Base-by-base conservation (phyloP, 2,113 vertebrate species). In the Mormyrus lacerda region DNA sequence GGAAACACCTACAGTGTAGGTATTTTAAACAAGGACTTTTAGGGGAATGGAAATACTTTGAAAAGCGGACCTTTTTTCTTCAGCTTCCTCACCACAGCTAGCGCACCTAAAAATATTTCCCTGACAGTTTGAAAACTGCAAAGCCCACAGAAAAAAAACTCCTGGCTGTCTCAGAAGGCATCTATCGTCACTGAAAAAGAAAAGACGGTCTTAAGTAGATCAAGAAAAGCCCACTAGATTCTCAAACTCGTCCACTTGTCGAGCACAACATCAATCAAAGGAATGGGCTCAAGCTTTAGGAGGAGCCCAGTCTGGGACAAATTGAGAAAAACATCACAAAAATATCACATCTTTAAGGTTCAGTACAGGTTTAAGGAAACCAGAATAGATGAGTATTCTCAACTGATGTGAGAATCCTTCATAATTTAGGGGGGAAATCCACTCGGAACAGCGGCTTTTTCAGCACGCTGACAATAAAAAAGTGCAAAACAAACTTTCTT, bases 21-120 rank as follows among this genome's bases (percentile, higher is more conserved):
- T 91, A 92, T 85, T 85, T 88, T 89, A 93, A 95, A 95, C 91
- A 94, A 85, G 92, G 93, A 94, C 94, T 95, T 95, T 94, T 94
- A 96, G 94, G 93, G 95, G 88, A 94, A 93, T n/a, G 35, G 93
- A 94, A 91, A 89, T 89, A 51, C 89, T 89, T 90, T 76, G 50
- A 48, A 5, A 86, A 86, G n/a, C 27, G 42, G 19, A 89, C 65
- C 85, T 88, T 89, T 61, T 69, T 89, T 91, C 91, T 90, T 91
- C 53, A 65, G n/a, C 58, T 86, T 51, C 86, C 90, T 91, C 88
- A 92, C 92, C 88, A 90, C 87, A 42, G 47, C 61, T 88, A 87
- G 39, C 42, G 31, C 76, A 90, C 89, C 89, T 93, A 90, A 89
- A 92, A 92, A 92, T 91, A 91, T 53, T 89, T 91, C 90, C 92